Percentiles rank a stretch among this genome's conserved stretches.
Evolutionary conservation across 1,140 invertebrate species (phyloP).

Genomic region (Heliconius congener): DNA sequence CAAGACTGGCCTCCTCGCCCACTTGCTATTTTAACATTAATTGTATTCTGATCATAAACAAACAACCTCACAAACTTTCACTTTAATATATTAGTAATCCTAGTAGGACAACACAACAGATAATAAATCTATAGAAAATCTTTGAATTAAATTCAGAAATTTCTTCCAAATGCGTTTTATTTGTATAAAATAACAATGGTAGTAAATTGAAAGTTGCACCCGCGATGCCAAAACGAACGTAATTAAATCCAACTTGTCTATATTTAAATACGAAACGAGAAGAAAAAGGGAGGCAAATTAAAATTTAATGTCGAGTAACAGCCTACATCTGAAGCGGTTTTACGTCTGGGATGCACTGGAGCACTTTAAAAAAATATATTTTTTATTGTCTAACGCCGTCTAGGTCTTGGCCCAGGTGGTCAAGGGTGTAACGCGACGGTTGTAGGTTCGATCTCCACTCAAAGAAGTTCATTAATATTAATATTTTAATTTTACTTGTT

Average conservation of each 20-base stretch:
- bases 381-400: too few species aligned
- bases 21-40: too few species aligned
- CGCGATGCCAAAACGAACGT: conserved; percentile 11
- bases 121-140: not conserved
- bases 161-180: not conserved
- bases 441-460: too few species aligned
- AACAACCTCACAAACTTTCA: too few species aligned
- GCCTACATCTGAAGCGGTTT: conserved; percentile 26
- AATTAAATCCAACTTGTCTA: conserved; percentile 27
- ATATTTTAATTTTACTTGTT: too few species aligned
- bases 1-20: too few species aligned
- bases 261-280: conserved; percentile 27
- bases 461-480: too few species aligned
- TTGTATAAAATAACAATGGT: not conserved
- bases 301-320: conserved; percentile 31
- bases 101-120: not conserved
- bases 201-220: not conserved
- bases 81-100: too few species aligned
- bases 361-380: not conserved
- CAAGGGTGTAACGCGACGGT: too few species aligned
- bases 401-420: too few species aligned
- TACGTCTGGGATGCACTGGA: not conserved
- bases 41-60: too few species aligned
- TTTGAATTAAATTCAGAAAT: too few species aligned
- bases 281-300: conserved; percentile 32